A percentile compares a stretch with the other conserved stretches of the same genome.
Conservation (phyloP, 1,140 invertebrate genomes). For the Aphaenogaster ashmeadi region DNA sequence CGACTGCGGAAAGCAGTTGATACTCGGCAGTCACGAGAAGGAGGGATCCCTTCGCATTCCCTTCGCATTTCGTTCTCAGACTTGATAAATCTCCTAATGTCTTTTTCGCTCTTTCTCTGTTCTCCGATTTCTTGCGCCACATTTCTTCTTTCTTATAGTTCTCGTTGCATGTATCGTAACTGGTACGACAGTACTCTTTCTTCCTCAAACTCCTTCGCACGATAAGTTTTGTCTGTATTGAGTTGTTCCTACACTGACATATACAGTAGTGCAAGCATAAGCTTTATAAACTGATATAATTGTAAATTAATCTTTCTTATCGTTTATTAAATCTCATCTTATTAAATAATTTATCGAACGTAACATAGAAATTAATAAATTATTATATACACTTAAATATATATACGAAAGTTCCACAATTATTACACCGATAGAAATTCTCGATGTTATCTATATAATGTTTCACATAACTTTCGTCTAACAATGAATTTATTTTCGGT, state of each 20-base stretch:
- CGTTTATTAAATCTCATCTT: neutral
- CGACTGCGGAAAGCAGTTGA: slow-evolving; percentile 69
- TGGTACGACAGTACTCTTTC: slow-evolving; percentile 27
- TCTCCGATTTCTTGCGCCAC: slow-evolving; percentile 39
- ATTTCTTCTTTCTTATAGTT: slow-evolving; percentile 45
- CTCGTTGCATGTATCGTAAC: slow-evolving; percentile 41
- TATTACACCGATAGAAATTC: neutral
- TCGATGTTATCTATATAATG: neutral
- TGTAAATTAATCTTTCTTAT: slow-evolving; percentile 1
- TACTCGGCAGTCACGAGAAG: slow-evolving; percentile 56
- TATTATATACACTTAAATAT: slow-evolving; percentile 2
- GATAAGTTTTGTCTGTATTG: slow-evolving; percentile 36
- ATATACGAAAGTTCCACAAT: neutral
- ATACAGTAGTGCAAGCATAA: neutral
- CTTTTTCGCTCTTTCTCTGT: slow-evolving; percentile 30
- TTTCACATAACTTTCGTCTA: neutral
- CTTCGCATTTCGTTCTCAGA: slow-evolving; percentile 70
- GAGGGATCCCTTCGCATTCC: slow-evolving; percentile 41
- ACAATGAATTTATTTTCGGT: slow-evolving; percentile 33
- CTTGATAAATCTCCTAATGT: slow-evolving; percentile 71
- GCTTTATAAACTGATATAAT: neutral
- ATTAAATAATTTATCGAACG: neutral
- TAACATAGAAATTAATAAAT: neutral
- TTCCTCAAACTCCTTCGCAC: slow-evolving; percentile 26
- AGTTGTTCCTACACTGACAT: neutral